Evolutionary conservation across 2,797 vertebrate species (phyloP), one percentile per base, ranked within the genome.

Genomic region (Danio tinwini): DNA sequence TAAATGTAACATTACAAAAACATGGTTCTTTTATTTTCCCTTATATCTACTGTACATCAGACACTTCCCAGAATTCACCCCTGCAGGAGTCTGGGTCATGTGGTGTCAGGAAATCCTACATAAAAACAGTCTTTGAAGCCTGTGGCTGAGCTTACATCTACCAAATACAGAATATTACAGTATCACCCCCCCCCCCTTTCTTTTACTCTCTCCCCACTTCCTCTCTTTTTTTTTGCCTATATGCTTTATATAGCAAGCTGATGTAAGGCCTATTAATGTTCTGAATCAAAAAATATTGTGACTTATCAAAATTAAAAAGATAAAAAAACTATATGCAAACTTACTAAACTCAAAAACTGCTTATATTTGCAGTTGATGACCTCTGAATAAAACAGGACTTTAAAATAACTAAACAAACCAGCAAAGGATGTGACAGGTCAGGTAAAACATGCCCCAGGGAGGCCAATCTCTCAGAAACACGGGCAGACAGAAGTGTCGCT

Each of bases 51-150:
- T 73, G 6, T 53, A 44, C 21, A 37, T 47, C 37, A 45, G 44
- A 64, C 52, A 19, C 37, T 47, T 70, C 37, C 53, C 71, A 71
- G 59, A 73, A 52, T 72, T 21, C 58, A 50, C 17, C 55, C 44
- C 21, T 68, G 53, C 29, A 65, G 59, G 52, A 21, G 62, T 10
- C 55, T 29, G n/a, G 45, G 65, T 56, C 53, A 83, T 64, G 52
- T 61, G 49, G 61, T 37, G 78, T 80, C 61, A 83, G 82, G 82
- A 83, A 68, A 73, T 83, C 82, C 74, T 68, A 50, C 39, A 69
- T 47, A 74, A 77, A 80, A 80, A 14, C 52, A 21, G 19, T 6
- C 78, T 81, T 83, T 81, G 82, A 83, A 81, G 74, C 39, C 56
- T 47, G 29, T 9, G 49, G 68, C 52, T 13, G 73, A 72, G 74